A percentile compares a stretch with the other conserved stretches of the same genome.
These are phyloP conservation scores for Megaceryle torquata DNA, from an alignment of 2,113 vertebrate species.

Conservation along the genomic window DNA sequence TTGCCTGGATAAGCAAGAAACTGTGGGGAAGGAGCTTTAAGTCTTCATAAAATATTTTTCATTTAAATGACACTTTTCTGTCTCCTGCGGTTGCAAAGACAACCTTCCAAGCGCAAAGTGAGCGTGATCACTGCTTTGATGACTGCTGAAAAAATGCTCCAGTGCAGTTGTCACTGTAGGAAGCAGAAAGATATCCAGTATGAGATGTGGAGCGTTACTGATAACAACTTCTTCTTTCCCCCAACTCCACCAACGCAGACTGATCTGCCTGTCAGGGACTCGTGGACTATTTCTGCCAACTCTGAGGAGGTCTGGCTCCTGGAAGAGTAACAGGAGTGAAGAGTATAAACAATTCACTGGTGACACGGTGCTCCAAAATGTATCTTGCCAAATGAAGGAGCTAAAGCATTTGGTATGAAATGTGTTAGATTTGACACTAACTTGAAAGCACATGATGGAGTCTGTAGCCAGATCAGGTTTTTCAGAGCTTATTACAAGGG, in stretches of 20 bases:
- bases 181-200: background rate
- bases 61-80: background rate
- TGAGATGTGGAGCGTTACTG: rapidly evolving
- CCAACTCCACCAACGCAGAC: background rate
- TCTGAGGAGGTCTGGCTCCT: background rate
- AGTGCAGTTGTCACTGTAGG: background rate
- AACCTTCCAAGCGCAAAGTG: background rate
- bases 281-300: background rate
- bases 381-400: background rate
- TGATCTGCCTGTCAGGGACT: background rate
- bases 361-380: background rate
- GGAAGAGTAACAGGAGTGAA: background rate
- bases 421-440: background rate
- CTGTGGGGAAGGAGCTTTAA: background rate
- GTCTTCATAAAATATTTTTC: background rate
- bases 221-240: background rate
- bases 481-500: background rate
- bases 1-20: background rate
- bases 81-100: background rate
- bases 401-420: background rate
- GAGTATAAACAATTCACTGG: background rate
- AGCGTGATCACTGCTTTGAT: background rate
- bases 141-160: background rate
- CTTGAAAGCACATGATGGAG: background rate
- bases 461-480: background rate